Percentiles rank a stretch among this genome's conserved stretches.
These are phyloP conservation scores for Oceanodroma tethys DNA, from an alignment of 2,113 vertebrate species.

Conservation along the genomic window DNA sequence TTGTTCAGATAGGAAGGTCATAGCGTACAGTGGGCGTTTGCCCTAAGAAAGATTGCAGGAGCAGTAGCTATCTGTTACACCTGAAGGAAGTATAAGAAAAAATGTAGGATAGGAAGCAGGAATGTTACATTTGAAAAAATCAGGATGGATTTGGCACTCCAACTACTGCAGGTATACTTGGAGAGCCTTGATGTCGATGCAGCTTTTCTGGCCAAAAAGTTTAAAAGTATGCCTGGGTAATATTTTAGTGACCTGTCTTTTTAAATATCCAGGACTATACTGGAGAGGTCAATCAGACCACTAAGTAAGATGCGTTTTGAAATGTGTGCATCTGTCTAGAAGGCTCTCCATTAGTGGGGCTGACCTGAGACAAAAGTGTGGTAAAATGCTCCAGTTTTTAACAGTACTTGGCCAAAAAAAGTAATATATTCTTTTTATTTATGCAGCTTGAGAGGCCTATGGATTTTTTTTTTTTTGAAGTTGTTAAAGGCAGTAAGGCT, in stretches of 20 bases:
- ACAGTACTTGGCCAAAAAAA: not conserved
- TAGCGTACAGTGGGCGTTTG: not conserved
- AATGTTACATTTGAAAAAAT: not conserved
- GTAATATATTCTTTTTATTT: not conserved
- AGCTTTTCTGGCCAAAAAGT: not conserved
- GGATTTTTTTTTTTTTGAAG: rapidly evolving
- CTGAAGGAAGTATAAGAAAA: not conserved
- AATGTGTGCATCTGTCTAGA: not conserved
- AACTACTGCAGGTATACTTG: not conserved
- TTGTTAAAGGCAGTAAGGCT: not conserved
- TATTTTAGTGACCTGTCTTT: not conserved
- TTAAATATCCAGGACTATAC: not conserved
- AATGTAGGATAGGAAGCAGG: not conserved
- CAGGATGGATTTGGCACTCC: not conserved
- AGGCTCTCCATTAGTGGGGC: not conserved
- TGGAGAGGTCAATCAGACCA: not conserved
- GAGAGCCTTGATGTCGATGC: not conserved
- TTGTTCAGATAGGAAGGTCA: not conserved
- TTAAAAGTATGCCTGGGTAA: not conserved
- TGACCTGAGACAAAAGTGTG: not conserved
- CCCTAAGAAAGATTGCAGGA: not conserved
- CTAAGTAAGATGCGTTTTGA: not conserved
- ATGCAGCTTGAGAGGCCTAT: not conserved
- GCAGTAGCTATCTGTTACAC: not conserved
- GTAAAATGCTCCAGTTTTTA: not conserved